A percentile compares a stretch with the other conserved stretches of the same genome.
phyloP scores from a whole-genome alignment of 2,797 vertebrate genomes.

The Bovichtus variegatus region DNA sequence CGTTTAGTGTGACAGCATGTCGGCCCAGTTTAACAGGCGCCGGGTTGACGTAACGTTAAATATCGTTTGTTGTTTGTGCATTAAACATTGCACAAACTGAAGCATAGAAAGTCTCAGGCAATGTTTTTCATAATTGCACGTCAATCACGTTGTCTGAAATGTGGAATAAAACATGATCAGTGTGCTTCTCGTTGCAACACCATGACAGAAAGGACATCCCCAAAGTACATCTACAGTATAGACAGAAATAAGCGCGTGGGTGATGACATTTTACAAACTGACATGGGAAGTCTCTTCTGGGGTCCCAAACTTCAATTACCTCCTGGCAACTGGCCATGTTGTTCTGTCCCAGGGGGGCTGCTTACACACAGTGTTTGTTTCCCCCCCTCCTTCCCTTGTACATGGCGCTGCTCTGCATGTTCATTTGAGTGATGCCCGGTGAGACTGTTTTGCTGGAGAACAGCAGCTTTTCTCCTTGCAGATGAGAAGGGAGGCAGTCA shows the following conservation, averaged over 20 bases:
- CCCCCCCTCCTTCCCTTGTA: rapidly evolving
- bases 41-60: neutral
- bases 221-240: neutral
- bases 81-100: neutral
- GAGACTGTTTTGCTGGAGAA: neutral
- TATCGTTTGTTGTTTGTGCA: neutral
- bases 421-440: neutral
- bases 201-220: neutral
- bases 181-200: neutral
- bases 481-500: neutral
- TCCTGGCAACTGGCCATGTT: neutral
- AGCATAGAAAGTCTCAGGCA: neutral
- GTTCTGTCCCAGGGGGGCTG: neutral
- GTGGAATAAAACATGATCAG: neutral
- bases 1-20: neutral
- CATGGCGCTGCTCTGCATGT: neutral
- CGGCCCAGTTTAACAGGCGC: neutral
- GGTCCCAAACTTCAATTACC: neutral
- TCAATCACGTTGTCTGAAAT: neutral
- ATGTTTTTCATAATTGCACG: neutral
- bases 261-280: neutral
- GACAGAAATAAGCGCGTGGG: neutral
- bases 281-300: neutral
- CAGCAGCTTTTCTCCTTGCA: conserved; percentile 1
- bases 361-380: neutral